Base-by-base conservation (phyloP, 2,797 vertebrate genomes). In the Sebastes taczanowskii region DNA sequence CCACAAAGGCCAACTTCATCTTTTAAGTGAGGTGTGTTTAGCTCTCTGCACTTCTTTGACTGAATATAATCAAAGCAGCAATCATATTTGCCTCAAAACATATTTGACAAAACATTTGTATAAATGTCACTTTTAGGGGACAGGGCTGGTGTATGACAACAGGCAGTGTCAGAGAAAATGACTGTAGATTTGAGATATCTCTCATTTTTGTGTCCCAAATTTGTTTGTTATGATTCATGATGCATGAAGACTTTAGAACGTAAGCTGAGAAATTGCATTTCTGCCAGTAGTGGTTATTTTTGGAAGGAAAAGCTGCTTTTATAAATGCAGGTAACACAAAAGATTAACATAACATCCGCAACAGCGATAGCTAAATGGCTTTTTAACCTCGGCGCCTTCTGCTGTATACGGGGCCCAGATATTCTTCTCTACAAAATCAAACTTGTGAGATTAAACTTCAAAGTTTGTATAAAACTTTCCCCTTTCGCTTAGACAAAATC, bases 401-500 rank as follows among this genome's bases (percentile, higher is more conserved):
- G 9, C 35, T 30, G 25, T 58, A 42, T 42, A 7, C 38, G 13
- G 18, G 11, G 2, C 52, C 52, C 27, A 46, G 18, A 78, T 59
- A 52, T 67, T 42, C n/a, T 14, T 29, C 6, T 56, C 58, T 22
- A 22, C 22, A 56, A 79, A 79, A 77, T 56, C 5, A 23, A 84
- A 77, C 35, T 61, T 30, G 25, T 34, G 27, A 60, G 22, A 71
- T 65, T 38, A 5, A 77, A 80, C 53, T 77, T 84, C 18, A 77
- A 77, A 76, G 46, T 74, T 63, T 22, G 25, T 46, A 18, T 38
- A 30, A 81, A 80, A 77, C 73, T 60, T 82, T 56, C 29, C 64
- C 77, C 38, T 79, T 71, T 80, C n/a, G 72, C 77, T 76, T 65
- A 52, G 55, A 80, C 55, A 74, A 74, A 85, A 80, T 83, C 2